Conservation (phyloP, 30 jellyfish, hydroid and myxozoan genomes). For the Cassiopea andromeda region DNA sequence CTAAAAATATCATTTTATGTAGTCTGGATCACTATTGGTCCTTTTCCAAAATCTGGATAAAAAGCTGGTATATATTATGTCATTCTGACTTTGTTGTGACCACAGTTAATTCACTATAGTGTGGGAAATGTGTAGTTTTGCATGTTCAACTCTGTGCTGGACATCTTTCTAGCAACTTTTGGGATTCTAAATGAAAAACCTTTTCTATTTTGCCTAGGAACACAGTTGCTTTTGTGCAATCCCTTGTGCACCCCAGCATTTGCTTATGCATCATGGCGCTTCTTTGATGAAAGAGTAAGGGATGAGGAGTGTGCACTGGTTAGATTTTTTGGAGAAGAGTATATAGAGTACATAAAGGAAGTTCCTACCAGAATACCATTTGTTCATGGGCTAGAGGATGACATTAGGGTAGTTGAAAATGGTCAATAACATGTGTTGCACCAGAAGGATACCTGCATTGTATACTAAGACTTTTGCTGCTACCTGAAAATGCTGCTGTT, state of each 20-base stretch:
- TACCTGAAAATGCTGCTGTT: too few species aligned
- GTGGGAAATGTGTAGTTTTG: too few species aligned
- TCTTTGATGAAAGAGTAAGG: conserved; percentile 81
- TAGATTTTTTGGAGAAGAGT: conserved; percentile 90
- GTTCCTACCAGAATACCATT: conserved; percentile 91
- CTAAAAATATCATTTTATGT: too few species aligned
- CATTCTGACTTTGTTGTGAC: too few species aligned
- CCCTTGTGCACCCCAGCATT: conserved; percentile 88
- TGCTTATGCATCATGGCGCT: conserved; percentile 88
- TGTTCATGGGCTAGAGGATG: conserved; percentile 80
- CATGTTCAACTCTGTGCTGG: neutral
- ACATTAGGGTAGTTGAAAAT: conserved; percentile 16
- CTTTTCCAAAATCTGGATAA: too few species aligned
- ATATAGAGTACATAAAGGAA: conserved; percentile 66
- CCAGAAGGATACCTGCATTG: neutral
- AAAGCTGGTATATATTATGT: too few species aligned
- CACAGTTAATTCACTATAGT: too few species aligned
- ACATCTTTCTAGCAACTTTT: neutral
- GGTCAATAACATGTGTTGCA: neutral
- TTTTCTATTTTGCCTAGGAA: conserved; percentile 56
- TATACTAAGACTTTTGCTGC: too few species aligned
- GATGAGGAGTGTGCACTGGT: conserved; percentile 84
- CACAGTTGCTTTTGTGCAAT: conserved; percentile 83
- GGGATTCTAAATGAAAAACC: neutral
- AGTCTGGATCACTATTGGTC: too few species aligned